These are phyloP conservation scores for Ditylenchus dipsaci DNA, from an alignment of 1,140 invertebrate species.

Conservation along the genomic window DNA sequence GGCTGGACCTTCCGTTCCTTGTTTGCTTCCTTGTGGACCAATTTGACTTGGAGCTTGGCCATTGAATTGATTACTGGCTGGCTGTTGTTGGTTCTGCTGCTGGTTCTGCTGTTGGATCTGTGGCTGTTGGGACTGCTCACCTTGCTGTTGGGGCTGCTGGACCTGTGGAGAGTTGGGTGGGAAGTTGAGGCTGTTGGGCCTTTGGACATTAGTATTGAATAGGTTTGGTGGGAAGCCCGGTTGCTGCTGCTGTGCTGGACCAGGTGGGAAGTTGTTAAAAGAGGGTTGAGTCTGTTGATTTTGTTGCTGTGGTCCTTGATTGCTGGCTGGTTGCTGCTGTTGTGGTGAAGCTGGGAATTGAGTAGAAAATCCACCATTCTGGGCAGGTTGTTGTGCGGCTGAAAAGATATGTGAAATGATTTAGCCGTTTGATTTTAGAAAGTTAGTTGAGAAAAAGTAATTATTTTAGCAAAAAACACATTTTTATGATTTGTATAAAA, in stretches of 20 bases:
- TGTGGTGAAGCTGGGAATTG: not conserved
- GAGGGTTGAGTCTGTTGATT: not conserved
- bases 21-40: not conserved
- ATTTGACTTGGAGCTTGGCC: not conserved
- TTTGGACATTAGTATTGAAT: not conserved
- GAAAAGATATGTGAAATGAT: too few species aligned
- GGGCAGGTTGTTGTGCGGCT: too few species aligned
- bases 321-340: not conserved
- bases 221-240: not conserved
- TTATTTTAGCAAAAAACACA: too few species aligned
- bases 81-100: constrained; percentile 11
- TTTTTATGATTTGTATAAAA: too few species aligned
- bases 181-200: not conserved
- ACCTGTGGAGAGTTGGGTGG: not conserved
- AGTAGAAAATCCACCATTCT: too few species aligned
- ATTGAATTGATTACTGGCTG: too few species aligned
- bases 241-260: not conserved
- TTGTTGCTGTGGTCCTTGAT: not conserved
- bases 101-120: constrained; percentile 13
- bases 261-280: not conserved
- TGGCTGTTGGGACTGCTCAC: not conserved
- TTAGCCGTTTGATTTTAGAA: too few species aligned
- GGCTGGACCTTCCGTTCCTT: not conserved
- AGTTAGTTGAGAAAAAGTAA: too few species aligned
- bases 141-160: not conserved